phyloP scores from a whole-genome alignment of 2,888 invertebrate species.

The Diabrotica balteata region DNA sequence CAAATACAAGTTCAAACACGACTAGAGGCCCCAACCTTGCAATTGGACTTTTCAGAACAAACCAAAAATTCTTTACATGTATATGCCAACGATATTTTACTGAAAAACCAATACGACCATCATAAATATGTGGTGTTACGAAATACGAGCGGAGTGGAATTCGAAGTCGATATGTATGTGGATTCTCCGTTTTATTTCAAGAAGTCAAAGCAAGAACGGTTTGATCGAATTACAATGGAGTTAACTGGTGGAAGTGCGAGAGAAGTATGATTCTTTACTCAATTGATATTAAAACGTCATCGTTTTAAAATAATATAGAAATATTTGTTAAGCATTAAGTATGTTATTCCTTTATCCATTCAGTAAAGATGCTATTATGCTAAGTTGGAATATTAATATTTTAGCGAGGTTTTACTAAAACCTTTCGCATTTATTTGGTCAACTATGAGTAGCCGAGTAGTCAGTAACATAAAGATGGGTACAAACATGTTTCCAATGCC shows the following conservation, averaged over 20 bases:
- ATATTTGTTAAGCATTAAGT: too few relatives aligned
- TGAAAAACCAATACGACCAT: slow-evolving; percentile 29
- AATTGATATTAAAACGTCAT: too few relatives aligned
- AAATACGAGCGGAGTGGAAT: slow-evolving; percentile 39
- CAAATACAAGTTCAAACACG: slow-evolving; percentile 38
- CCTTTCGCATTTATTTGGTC: too few relatives aligned
- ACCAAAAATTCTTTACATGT: slow-evolving; percentile 1
- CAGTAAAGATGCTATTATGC: too few relatives aligned
- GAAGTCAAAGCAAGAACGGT: slow-evolving; percentile 1
- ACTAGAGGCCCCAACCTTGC: slow-evolving; percentile 40
- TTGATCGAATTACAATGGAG: slow-evolving; percentile 5
- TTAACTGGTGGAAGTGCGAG: slow-evolving; percentile 24
- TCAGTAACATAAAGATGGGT: too few relatives aligned
- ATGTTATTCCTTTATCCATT: too few relatives aligned
- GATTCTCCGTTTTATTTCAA: slow-evolving; percentile 22
- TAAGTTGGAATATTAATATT: too few relatives aligned
- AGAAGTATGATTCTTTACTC: slow-evolving; percentile 21
- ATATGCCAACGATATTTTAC: slow-evolving; percentile 45
- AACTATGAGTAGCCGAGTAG: too few relatives aligned
- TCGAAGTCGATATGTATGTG: slow-evolving; percentile 19
- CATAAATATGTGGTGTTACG: slow-evolving; percentile 35
- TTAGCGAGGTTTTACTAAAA: too few relatives aligned
- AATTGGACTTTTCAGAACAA: slow-evolving; percentile 36
- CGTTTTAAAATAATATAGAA: too few relatives aligned
- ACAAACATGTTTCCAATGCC: too few relatives aligned